Evolutionary conservation across 2,113 vertebrate genomes (phyloP).

Genomic region (Ochotona curzoniae): DNA sequence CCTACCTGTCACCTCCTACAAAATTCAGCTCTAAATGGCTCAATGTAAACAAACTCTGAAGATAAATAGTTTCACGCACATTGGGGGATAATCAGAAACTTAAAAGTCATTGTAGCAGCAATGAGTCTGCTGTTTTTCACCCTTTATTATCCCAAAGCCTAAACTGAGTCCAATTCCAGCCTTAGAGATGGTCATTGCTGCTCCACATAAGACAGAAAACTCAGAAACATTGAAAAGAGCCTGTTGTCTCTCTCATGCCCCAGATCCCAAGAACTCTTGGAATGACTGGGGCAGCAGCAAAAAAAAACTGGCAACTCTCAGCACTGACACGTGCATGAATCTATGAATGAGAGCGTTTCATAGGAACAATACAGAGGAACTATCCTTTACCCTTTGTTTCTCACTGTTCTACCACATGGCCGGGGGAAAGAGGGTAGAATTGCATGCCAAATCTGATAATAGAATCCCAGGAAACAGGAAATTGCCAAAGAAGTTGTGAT

Average conservation of each 20-base stretch:
- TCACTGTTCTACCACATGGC: neutral
- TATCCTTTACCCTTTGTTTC: neutral
- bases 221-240: neutral
- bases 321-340: neutral
- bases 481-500: neutral
- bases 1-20: too few relatives aligned
- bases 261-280: neutral
- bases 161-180: too few relatives aligned
- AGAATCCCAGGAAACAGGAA: neutral
- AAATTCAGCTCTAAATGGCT: too few relatives aligned
- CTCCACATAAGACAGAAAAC: too few relatives aligned
- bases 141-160: too few relatives aligned
- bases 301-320: neutral
- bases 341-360: neutral
- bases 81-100: too few relatives aligned
- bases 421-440: neutral
- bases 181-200: too few relatives aligned
- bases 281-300: too few relatives aligned
- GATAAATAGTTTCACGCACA: too few relatives aligned
- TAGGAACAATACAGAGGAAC: neutral
- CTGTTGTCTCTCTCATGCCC: neutral
- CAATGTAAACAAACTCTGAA: too few relatives aligned
- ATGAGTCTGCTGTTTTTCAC: too few relatives aligned
- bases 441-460: neutral
- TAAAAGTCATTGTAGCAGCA: too few relatives aligned